phyloP scores from a whole-genome alignment of 2,888 invertebrate genomes.

The Nebria brevicollis region DNA sequence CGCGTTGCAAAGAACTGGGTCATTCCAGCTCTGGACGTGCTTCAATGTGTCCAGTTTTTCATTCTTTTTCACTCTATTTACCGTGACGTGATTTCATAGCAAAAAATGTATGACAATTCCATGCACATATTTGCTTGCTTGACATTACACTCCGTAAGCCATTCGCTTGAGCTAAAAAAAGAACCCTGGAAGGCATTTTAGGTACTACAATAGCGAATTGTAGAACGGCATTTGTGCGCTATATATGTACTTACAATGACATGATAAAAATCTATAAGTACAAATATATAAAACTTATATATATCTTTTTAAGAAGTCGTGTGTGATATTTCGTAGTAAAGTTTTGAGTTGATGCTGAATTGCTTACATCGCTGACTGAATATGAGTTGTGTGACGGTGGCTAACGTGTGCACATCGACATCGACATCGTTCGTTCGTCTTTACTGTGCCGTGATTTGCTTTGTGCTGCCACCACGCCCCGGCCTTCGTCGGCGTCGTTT shows the following conservation, averaged over 20 bases:
- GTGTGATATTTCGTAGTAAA: neutral
- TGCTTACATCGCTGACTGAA: neutral
- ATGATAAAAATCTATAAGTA: too few species aligned
- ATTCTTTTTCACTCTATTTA: neutral
- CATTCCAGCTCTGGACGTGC: neutral
- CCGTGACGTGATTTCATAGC: neutral
- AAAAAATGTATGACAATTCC: neutral
- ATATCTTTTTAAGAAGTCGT: too few species aligned
- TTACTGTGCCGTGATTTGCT: neutral
- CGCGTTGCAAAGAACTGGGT: neutral
- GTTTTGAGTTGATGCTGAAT: neutral
- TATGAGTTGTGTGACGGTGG: neutral
- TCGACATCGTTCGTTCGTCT: neutral
- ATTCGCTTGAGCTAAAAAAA: too few species aligned
- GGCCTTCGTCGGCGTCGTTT: neutral
- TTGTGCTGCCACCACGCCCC: neutral
- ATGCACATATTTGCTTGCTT: neutral
- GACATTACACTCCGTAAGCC: neutral
- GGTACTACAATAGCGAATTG: too few species aligned
- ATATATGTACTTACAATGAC: too few species aligned
- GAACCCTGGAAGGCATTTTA: too few species aligned
- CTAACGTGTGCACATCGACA: neutral
- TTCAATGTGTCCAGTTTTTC: neutral
- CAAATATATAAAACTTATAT: too few species aligned
- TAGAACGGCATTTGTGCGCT: too few species aligned